Conservation (phyloP, 1,140 invertebrate genomes). For the Monochamus saltuarius region DNA sequence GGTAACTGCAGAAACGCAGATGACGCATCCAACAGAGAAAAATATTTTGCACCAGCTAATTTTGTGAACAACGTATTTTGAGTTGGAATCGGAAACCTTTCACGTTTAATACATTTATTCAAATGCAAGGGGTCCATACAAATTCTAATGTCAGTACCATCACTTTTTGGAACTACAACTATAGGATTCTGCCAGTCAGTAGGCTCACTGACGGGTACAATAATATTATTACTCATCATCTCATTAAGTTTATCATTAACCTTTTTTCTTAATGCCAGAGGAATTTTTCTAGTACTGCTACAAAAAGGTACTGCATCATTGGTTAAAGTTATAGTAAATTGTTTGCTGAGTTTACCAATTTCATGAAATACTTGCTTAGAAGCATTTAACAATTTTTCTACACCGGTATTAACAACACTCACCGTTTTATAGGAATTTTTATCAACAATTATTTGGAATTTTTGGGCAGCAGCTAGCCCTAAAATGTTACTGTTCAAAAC, state of each 20-base stretch:
- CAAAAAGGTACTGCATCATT: conserved; percentile 7
- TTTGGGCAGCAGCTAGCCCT: background rate
- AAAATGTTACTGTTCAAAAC: background rate
- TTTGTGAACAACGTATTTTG: conserved; percentile 9
- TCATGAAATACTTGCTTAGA: background rate
- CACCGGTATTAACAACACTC: conserved; percentile 3
- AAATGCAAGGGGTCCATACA: conserved; percentile 16
- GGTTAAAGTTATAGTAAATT: conserved; percentile 9
- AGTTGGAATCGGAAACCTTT: conserved; percentile 12
- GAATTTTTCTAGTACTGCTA: conserved; percentile 12
- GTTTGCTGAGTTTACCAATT: conserved; percentile 2
- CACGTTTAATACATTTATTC: conserved; percentile 14
- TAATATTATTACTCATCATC: conserved; percentile 10
- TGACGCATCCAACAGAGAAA: conserved; percentile 19
- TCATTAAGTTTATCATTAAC: conserved; percentile 14
- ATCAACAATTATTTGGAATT: conserved; percentile 1
- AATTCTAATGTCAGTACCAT: conserved; percentile 3
- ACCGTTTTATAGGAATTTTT: background rate
- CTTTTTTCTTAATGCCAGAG: conserved; percentile 3
- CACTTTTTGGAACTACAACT: conserved; percentile 4
- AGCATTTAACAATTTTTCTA: conserved; percentile 4
- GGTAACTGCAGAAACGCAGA: conserved; percentile 10
- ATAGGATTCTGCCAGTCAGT: conserved; percentile 12
- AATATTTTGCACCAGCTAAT: conserved; percentile 18
- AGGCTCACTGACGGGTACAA: conserved; percentile 11